Base-by-base conservation (phyloP, 2,797 vertebrate genomes). In the Crenuchus spilurus region DNA sequence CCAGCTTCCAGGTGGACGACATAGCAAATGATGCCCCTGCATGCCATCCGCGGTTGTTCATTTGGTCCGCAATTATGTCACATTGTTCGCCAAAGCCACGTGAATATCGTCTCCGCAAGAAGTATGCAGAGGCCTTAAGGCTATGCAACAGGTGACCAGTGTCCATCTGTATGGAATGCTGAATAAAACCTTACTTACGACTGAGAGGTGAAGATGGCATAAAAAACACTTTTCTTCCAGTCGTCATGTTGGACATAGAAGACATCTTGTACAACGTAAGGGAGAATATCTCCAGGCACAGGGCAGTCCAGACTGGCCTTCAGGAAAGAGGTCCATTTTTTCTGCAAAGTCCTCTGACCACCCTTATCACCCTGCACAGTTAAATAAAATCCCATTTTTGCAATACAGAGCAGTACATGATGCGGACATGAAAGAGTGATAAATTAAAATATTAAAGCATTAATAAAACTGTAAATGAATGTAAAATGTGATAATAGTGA, bases 251-350 rank as follows among this genome's bases (percentile, higher is more conserved):
- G 90, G 13, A 95, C 87, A 65, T 94, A 86, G 86, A 94, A 95
- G 77, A 94, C 84, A 69, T 94, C 92, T 82, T 92, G 92, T 76
- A 94, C 85, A 80, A 94, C 86, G 75, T 92, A 92, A 77, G 90
- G 92, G 84, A 94, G 84, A 80, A 87, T 90, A 70, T 85, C 85
- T 75, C 91, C 89, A 28, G 87, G 89, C 64, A 91, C 18, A 33
- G 91, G 91, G 80, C 94, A 94, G 80, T 92, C 82, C 79, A 95
- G 89, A 74, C 84, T 88, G 68, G 92, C 88, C 83, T 94, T 93
- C 65, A 94, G 80, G 84, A 95, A 94, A 0, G 88, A 89, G 0
- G 92, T 93, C 93, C 92, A 92, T 83, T 88, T 91, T 85, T 86
- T 93, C 83, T 94, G 94, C 73, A 94, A 83, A 0, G 91, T 82